Evolutionary conservation across 2,113 vertebrate genomes (phyloP), one percentile per base, ranked within the genome.

Genomic region (Oryzias celebensis): DNA sequence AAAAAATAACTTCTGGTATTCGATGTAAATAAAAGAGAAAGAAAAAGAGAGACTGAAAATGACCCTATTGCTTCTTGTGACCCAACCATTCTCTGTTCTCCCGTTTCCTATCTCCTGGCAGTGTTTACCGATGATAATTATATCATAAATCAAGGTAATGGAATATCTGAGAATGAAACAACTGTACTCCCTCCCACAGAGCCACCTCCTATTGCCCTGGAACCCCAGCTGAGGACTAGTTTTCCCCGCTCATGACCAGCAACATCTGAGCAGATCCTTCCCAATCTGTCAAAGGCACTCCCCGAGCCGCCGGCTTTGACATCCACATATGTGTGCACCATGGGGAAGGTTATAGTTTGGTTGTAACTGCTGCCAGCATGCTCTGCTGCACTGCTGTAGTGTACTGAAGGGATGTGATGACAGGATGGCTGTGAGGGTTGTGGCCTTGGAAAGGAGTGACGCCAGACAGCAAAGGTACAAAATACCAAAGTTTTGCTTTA

Each of bases 81-180:
- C 52, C 43, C 58, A 69, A 43, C 62, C 64, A 36, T 36, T 36
- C 36, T 12, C 36, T 36, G 36, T 10, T 36, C 59, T 62, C 58
- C 68, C 14, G 49, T 53, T 51, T 62, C 71, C 74, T 71, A 80
- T 87, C 81, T 87, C 64, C 36, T 16, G 73, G 73, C 58, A 44
- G 73, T 87, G 83, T 90, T 87, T 87, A 87, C 81, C 46, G 66
- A 31, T 41, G 3, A 60, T 88, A 88, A 90, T 90, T 84, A 80
- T 63, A 23, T 55, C 82, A 89, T 90, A 87, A 72, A 90, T 92
- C 89, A 90, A 68, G 60, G 80, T 87, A 89, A 91, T 84, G 80
- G 81, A 77, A 82, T 55, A 73, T 82, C 77, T 73, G 73, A 51
- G 69, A 83, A 73, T 52, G 63, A 59, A 78, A 77, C 66, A 49